Evolutionary conservation across 1,140 invertebrate genomes (phyloP), one percentile per base, ranked within the genome.

Genomic region (Danaus plexippus): DNA sequence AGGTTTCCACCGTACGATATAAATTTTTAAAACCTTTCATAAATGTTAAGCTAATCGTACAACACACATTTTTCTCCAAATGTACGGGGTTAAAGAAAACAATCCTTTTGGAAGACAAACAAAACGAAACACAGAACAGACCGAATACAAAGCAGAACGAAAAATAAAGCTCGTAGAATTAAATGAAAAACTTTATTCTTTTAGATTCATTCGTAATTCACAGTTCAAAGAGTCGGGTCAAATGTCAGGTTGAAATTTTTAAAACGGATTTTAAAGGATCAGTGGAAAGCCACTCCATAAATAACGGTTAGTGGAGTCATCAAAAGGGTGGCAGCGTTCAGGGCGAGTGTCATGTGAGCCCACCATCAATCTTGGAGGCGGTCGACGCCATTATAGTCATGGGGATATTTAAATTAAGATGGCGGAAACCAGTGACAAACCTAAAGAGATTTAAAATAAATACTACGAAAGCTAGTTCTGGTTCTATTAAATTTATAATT

Each of bases 271-370:
- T 73, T 59, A 62, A 50, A 67, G 67, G 73, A 71, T 76, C 66
- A 71, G 57, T 52, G 63, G 62, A 71, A 75, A 79, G 66, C 76
- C 73, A 54, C 61, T 63, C 68, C 66, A 82, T 82, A 82, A 80
- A 85, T 85, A 77, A 78, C 75, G 56, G 73, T 81, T 85, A 85
- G 76, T 82, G 71, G 77, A 85, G 79, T 82, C 78, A 75, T 85
- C 81, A 81, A 73, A 79, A 80, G 81, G 77, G 75, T 74, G 66
- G 64, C 67, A 74, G 75, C 69, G 70, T 71, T 78, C 69, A 73
- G 72, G 76, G 71, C 69, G 67, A 72, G 71, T 81, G 77, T 78
- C 81, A 80, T 85, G 80, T 81, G 81, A 85, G 82, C 78, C 75
- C 66, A 67, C 79, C 71, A 85, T 82, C 75, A 85, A 85, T 85